phyloP scores from a whole-genome alignment of 2,888 invertebrate species.

The Parapristionchus giblindavisi region DNA sequence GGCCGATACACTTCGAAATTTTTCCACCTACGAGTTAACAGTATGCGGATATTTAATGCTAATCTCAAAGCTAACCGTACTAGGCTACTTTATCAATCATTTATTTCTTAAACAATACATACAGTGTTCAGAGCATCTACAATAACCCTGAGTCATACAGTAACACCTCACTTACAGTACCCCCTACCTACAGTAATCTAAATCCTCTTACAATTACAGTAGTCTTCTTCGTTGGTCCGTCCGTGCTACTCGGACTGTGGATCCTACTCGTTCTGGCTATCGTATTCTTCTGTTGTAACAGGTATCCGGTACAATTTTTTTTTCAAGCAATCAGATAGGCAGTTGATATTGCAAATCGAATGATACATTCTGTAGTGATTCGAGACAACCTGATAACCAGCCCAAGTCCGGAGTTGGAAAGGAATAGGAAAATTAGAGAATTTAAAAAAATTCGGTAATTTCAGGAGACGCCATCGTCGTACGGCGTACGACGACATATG shows the following conservation, averaged over 20 bases:
- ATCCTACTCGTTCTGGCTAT: conserved; percentile 51
- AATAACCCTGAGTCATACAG: no score
- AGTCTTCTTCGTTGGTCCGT: conserved; percentile 47
- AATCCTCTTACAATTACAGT: conserved; percentile 47
- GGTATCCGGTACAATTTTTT: neutral
- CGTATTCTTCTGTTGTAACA: conserved; percentile 44
- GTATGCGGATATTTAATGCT: no score
- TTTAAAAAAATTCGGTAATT: neutral
- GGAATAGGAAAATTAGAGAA: conserved; percentile 2
- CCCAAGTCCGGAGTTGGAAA: no score
- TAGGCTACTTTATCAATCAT: no score
- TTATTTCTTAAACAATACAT: no score
- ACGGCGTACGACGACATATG: conserved; percentile 22
- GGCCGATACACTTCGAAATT: no score
- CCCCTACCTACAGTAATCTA: neutral
- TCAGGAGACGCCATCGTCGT: conserved; percentile 11
- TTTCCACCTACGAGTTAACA: no score
- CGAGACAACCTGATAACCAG: no score
- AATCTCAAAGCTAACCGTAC: no score
- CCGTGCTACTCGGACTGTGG: conserved; percentile 53
- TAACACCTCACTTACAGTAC: neutral
- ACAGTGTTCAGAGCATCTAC: no score
- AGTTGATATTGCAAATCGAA: neutral
- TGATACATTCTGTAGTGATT: neutral
- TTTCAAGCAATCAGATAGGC: neutral